phyloP scores from a whole-genome alignment of 1,140 invertebrate species.

The Nilaparvata lugens region DNA sequence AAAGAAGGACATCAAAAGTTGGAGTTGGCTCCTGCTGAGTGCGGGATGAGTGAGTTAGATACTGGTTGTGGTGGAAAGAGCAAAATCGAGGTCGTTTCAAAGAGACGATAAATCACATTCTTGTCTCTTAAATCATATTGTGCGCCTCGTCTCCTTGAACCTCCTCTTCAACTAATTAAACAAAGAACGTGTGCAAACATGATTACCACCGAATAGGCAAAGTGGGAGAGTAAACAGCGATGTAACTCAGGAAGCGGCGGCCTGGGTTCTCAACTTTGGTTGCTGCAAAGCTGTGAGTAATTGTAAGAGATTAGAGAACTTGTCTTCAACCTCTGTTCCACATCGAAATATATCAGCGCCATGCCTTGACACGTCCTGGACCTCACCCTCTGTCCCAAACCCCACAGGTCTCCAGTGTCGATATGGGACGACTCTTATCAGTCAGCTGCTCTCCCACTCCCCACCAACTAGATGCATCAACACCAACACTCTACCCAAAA shows the following conservation, averaged over 20 bases:
- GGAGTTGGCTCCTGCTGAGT: background rate
- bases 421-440: too few relatives aligned
- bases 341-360: background rate
- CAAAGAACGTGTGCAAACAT: constrained; percentile 1
- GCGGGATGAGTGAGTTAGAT: background rate
- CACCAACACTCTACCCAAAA: too few relatives aligned
- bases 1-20: too few relatives aligned
- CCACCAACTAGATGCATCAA: too few relatives aligned
- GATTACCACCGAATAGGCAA: background rate
- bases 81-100: background rate
- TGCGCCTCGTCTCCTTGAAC: too few relatives aligned
- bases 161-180: background rate
- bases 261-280: background rate
- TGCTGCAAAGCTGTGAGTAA: constrained; percentile 1
- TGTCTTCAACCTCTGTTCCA: background rate
- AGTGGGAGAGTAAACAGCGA: background rate
- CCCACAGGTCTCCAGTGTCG: too few relatives aligned
- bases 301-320: constrained; percentile 4
- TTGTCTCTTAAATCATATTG: background rate
- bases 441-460: too few relatives aligned
- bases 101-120: background rate
- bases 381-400: too few relatives aligned
- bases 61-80: background rate
- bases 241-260: background rate
- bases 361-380: too few relatives aligned